phyloP scores from a whole-genome alignment of 2,797 vertebrate species.

The Coreius guichenoti region DNA sequence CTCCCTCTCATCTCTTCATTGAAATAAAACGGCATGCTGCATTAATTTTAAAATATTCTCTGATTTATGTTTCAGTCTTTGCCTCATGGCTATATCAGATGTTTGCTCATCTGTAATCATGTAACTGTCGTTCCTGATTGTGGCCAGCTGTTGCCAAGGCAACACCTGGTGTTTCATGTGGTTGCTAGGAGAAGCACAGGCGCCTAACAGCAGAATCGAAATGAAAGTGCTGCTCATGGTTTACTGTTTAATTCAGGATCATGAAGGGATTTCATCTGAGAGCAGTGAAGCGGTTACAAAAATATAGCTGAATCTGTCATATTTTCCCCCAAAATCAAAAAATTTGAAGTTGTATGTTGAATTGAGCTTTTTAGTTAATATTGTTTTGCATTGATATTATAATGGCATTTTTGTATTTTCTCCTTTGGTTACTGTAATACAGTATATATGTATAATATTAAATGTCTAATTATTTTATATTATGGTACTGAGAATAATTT shows the following conservation, averaged over 20 bases:
- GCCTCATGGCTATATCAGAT: background rate
- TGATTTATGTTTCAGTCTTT: background rate
- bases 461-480: background rate
- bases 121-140: slow-evolving; percentile 59
- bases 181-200: slow-evolving; percentile 75
- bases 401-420: background rate
- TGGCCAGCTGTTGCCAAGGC: slow-evolving; percentile 68
- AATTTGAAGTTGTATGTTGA: background rate
- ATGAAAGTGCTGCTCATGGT: slow-evolving; percentile 42
- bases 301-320: background rate
- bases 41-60: background rate
- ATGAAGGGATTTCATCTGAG: background rate
- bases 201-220: slow-evolving; percentile 61
- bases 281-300: background rate
- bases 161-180: slow-evolving; percentile 69
- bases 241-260: slow-evolving; percentile 75
- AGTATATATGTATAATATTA: background rate
- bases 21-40: background rate
- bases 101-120: slow-evolving; percentile 14
- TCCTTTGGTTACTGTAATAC: background rate
- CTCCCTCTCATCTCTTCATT: slow-evolving; percentile 12
- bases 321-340: background rate
- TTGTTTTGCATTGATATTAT: background rate
- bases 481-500: background rate
- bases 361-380: background rate